Conservation (phyloP, 2,797 vertebrate species). For the Myotis pilosus region DNA sequence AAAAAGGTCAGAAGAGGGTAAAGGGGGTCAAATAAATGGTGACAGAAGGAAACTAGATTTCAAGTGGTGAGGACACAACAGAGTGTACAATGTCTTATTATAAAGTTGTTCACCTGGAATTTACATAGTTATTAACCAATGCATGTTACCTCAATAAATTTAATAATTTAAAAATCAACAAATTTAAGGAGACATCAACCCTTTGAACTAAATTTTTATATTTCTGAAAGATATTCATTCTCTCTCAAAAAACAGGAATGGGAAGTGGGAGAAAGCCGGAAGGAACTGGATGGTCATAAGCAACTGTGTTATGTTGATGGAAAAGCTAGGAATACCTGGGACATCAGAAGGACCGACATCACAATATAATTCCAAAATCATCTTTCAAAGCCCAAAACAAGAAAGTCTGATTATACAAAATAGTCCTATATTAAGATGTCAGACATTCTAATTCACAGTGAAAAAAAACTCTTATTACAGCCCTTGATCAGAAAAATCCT, state of each 20-base stretch:
- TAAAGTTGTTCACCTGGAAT: not conserved
- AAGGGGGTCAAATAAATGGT: not conserved
- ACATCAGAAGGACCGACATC: not conserved
- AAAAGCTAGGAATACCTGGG: not conserved
- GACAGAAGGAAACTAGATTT: not conserved
- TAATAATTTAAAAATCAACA: not conserved
- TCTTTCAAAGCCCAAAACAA: not conserved
- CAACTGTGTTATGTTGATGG: not conserved
- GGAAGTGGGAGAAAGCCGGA: not conserved
- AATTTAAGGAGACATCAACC: not conserved
- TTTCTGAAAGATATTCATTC: not conserved
- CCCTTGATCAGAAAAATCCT: slow-evolving; percentile 27
- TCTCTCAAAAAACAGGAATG: not conserved
- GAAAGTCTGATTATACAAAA: not conserved
- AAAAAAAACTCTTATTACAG: not conserved
- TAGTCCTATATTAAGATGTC: not conserved
- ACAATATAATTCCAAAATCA: not conserved
- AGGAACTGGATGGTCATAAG: not conserved
- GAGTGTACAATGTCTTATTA: not conserved
- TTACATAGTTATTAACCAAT: not conserved
- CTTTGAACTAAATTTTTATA: not conserved
- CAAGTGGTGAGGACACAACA: not conserved
- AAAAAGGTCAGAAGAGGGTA: not conserved
- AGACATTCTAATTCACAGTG: not conserved
- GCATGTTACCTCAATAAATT: not conserved